Conservation (phyloP, 2,113 vertebrate genomes). For the Anser cygnoides region DNA sequence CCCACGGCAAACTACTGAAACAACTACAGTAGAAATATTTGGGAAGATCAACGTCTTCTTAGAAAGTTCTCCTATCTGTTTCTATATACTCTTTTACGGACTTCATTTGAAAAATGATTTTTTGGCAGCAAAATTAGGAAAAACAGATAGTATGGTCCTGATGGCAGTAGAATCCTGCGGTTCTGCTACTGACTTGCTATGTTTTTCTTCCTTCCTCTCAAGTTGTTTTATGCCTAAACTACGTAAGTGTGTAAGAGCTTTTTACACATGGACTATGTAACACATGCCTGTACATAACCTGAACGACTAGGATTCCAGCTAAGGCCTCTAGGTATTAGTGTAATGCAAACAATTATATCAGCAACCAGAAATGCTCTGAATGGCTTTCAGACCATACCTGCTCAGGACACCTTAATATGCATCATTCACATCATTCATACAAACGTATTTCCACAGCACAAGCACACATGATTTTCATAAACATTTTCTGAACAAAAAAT, state of each 20-base stretch:
- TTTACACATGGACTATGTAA: background rate
- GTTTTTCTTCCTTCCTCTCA: rapidly evolving
- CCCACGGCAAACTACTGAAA: background rate
- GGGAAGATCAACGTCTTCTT: background rate
- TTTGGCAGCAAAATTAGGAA: background rate
- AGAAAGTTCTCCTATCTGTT: background rate
- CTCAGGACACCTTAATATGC: background rate
- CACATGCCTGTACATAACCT: background rate
- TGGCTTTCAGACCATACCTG: background rate
- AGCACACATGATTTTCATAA: background rate
- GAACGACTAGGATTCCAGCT: background rate
- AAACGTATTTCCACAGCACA: background rate
- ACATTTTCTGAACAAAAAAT: background rate
- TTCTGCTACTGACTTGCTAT: background rate
- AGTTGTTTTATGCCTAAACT: background rate
- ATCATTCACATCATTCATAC: rapidly evolving
- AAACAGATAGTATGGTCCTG: background rate
- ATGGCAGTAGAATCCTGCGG: background rate
- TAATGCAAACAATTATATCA: background rate
- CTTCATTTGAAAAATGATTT: background rate
- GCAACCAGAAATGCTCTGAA: background rate
- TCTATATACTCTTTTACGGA: background rate
- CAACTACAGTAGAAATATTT: rapidly evolving
- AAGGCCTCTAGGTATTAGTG: background rate
- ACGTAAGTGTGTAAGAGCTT: rapidly evolving